These are phyloP conservation scores for Schizopygopsis malacanthus DNA, from an alignment of 2,797 vertebrate species.

Conservation along the genomic window DNA sequence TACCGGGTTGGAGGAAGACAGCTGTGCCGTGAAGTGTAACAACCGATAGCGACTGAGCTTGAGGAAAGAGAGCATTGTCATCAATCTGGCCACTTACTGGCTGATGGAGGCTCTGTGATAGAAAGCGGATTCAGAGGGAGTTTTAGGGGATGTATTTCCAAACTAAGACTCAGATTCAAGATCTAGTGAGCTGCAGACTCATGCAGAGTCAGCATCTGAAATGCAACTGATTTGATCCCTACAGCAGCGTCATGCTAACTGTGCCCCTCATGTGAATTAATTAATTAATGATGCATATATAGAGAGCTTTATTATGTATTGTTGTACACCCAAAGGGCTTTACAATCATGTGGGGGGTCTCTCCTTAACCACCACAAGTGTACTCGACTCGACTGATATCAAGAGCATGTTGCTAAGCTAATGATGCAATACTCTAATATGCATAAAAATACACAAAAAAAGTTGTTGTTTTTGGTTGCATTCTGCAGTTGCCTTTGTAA, in stretches of 20 bases:
- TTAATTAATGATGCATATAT: no score
- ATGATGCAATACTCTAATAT: neutral
- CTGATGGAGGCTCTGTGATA: conserved; percentile 40
- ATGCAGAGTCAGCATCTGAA: neutral
- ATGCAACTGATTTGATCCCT: neutral
- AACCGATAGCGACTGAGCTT: conserved; percentile 41
- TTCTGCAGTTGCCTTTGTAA: neutral
- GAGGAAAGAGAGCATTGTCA: conserved; percentile 49
- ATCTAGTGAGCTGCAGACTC: neutral
- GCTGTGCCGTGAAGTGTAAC: conserved; percentile 8
- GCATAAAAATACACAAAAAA: neutral
- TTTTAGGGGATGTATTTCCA: conserved; percentile 34
- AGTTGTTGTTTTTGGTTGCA: neutral
- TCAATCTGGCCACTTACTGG: conserved; percentile 34
- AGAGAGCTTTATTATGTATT: no score
- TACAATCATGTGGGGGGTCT: no score
- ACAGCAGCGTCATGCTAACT: neutral
- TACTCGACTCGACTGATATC: neutral
- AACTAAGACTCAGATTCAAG: conserved; percentile 26
- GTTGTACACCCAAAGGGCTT: no score
- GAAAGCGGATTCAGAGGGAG: conserved; percentile 40
- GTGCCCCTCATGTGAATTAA: neutral
- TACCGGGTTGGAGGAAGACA: conserved; percentile 1
- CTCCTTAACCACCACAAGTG: neutral
- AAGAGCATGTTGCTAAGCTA: neutral